Base-by-base conservation (phyloP, 2,113 vertebrate species). In the Ctenodactylus gundi region DNA sequence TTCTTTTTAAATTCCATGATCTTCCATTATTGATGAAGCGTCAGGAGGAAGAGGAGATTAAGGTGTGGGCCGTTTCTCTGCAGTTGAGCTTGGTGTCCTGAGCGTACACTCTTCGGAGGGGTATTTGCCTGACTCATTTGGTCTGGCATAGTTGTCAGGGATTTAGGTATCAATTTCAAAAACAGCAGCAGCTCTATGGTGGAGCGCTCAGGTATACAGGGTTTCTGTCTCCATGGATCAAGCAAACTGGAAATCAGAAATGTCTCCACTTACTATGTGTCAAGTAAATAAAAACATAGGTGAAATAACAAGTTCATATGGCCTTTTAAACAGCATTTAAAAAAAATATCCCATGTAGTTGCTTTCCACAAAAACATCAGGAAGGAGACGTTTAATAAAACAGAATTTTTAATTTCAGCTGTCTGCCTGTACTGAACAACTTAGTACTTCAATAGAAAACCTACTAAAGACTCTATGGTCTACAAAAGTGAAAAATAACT, bases 361-460 rank as follows among this genome's bases (percentile, higher is more conserved):
- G 29, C 49, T 81, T 93, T 97, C 95, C 82, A 87, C 57, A 51
- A 96, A 96, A 96, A 25, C 80, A 93, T 88, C 65, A 95, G 91
- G 83, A 97, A 95, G 76, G 25, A 0, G 27, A 97, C 49, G 62
- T 97, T 91, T 95, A 86, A 94, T 55, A 68, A 72, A 97, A 96
- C 70, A 55, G 91, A 93, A 97, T 97, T 97, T 96, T 92, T 90
- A 90, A 77, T 96, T 78, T 97, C 73, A 96, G 94, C 65, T 97
- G 94, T 97, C 95, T 95, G 67, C 86, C 94, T 96, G 80, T 80
- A 80, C 81, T 90, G 88, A 95, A 93, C 0, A 0, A 83, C 92
- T 53, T 93, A 97, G 85, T 3, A 93, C 62, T n/a, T 85, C 93
- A 94, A 95, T 88, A 68, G 58, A 20, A 95, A 96, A 86, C 27